Percentiles rank a stretch among this genome's conserved stretches.
These are phyloP conservation scores for western clawed frog (Xenopus tropicalis) DNA, from an alignment of 2,113 vertebrate species.

Conservation along the genomic window DNA sequence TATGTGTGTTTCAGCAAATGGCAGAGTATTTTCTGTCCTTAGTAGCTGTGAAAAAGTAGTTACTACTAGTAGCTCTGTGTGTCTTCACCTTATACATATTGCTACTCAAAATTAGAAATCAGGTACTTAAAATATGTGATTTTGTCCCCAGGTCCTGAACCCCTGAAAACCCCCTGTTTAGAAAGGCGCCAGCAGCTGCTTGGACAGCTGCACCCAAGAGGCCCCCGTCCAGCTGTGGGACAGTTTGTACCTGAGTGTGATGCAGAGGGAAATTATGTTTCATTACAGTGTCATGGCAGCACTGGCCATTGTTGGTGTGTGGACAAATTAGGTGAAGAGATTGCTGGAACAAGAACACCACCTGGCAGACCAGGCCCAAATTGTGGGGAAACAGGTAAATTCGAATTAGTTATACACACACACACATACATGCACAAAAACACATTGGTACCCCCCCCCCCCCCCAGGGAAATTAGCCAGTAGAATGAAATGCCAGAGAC, in stretches of 20 bases:
- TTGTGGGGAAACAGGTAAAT: conserved; percentile 68
- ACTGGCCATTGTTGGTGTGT: conserved; percentile 85
- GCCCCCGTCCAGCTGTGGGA: conserved; percentile 42
- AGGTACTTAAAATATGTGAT: too few relatives aligned
- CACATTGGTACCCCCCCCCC: rapidly evolving
- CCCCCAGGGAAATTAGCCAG: too few relatives aligned
- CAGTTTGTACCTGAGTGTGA: conserved; percentile 75
- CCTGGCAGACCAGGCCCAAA: conserved; percentile 54
- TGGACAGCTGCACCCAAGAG: conserved; percentile 39
- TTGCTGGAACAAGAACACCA: conserved; percentile 65
- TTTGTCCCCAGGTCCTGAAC: background rate
- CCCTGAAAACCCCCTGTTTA: conserved; percentile 63
- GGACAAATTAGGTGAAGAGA: conserved; percentile 65
- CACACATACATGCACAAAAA: too few relatives aligned
- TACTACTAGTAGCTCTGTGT: too few relatives aligned
- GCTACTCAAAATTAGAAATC: too few relatives aligned
- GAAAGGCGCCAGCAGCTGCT: conserved; percentile 60
- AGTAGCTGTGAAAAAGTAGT: too few relatives aligned
- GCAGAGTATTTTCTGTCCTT: too few relatives aligned
- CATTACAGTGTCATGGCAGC: conserved; percentile 75
- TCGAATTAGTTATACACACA: too few relatives aligned
- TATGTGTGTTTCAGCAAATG: too few relatives aligned
- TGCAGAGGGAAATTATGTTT: conserved; percentile 65
- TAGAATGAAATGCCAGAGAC: too few relatives aligned
- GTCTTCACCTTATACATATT: too few relatives aligned